phyloP scores from a whole-genome alignment of 30 jellyfish, hydroid and myxozoan genomes.

The Calvadosia cruxmelitensis region DNA sequence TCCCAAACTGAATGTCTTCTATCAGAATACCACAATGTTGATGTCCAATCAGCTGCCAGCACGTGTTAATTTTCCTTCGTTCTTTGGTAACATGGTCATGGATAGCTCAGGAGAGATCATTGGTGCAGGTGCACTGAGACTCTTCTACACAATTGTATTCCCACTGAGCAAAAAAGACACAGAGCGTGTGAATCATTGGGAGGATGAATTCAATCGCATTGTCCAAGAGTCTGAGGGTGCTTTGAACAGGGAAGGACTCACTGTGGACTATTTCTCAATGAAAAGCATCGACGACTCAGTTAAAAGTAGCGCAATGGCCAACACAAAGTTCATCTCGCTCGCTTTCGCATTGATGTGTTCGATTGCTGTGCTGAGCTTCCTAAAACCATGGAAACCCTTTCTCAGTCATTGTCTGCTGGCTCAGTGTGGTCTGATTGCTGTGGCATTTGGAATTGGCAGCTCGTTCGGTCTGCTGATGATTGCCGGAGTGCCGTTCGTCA shows the following conservation, averaged over 20 bases:
- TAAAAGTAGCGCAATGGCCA: conserved; percentile 63
- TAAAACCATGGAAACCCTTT: conserved; percentile 13
- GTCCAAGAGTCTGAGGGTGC: conserved; percentile 8
- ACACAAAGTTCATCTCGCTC: conserved; percentile 39
- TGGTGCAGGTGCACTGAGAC: conserved; percentile 58
- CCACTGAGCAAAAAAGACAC: conserved; percentile 30
- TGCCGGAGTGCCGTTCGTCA: conserved; percentile 59
- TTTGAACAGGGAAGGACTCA: conserved; percentile 17
- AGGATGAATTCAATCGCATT: conserved; percentile 21
- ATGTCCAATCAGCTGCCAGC: conserved; percentile 57
- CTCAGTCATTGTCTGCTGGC: conserved; percentile 68
- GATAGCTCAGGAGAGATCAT: conserved; percentile 19
- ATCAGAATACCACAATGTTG: conserved; percentile 4
- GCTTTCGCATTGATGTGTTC: conserved; percentile 78
- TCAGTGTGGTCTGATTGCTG: conserved; percentile 54
- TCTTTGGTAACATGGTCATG: conserved; percentile 34
- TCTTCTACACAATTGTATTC: conserved; percentile 39
- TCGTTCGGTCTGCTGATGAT: conserved; percentile 80
- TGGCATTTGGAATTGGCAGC: conserved; percentile 69
- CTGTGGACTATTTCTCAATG: conserved; percentile 42
- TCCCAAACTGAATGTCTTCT: conserved; percentile 22
- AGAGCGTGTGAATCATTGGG: conserved; percentile 51
- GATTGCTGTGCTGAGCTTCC: conserved; percentile 35
- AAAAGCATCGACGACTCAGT: conserved; percentile 72
- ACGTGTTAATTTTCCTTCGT: conserved; percentile 23